Evolutionary conservation across 1,140 invertebrate genomes (phyloP).

Genomic region (Drosophila lacertosa): DNA sequence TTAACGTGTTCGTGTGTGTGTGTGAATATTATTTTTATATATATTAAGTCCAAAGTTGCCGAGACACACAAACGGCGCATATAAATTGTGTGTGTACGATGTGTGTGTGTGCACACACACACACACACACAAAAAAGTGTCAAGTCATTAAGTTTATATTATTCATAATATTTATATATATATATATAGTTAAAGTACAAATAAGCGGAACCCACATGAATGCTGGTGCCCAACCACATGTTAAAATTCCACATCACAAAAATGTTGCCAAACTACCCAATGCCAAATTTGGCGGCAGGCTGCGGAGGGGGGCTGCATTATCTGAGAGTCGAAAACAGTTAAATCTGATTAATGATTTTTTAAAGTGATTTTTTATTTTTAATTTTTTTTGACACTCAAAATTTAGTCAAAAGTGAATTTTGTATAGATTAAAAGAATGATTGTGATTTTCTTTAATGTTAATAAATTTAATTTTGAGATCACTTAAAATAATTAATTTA

Average conservation of each 20-base stretch:
- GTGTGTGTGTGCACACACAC: constrained; percentile 12
- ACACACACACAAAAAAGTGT: constrained; percentile 36
- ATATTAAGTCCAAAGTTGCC: constrained; percentile 33
- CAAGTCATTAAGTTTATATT: constrained; percentile 73
- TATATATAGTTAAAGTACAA: constrained; percentile 32
- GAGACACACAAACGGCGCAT: constrained; percentile 6
- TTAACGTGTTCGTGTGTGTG: constrained; percentile 9
- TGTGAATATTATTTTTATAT: constrained; percentile 47
- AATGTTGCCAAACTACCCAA: constrained; percentile 8
- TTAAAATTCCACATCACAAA: constrained; percentile 35
- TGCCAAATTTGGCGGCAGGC: constrained; percentile 11
- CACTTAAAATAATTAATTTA: no score
- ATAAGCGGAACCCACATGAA: constrained; percentile 46
- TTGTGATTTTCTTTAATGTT: no score
- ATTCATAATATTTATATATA: constrained; percentile 53
- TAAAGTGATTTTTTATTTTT: background rate
- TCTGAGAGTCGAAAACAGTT: background rate
- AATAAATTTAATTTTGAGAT: no score
- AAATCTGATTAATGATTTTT: constrained; percentile 1
- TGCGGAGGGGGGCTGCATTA: background rate
- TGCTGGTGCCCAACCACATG: constrained; percentile 32
- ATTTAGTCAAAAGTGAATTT: no score
- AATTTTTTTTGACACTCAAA: no score
- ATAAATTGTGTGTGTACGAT: constrained; percentile 13
- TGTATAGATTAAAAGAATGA: no score